Base-by-base conservation (phyloP, 2,797 vertebrate species). In the Adelosebastes latens region DNA sequence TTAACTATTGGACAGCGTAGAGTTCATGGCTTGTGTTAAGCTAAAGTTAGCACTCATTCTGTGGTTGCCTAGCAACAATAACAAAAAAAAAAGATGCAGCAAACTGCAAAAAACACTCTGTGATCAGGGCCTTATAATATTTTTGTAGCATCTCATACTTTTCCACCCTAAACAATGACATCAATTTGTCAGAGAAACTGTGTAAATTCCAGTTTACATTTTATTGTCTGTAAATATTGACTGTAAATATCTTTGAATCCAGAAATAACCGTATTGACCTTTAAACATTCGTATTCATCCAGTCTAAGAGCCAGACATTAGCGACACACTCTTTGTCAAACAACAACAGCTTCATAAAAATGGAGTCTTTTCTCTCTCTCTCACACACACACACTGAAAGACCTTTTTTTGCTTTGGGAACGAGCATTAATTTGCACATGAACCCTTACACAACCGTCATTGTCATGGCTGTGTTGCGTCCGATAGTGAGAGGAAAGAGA, bases 391-490 rank as follows among this genome's bases (percentile, higher is more conserved):
- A 20, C 69, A 65, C 24, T 7, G n/a, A 72, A 18, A 78, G 60
- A 77, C 72, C 71, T 42, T 42, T 42, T 42, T 83, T 27, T 73
- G 59, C 75, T 75, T 72, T 77, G 68, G 53, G 81, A 87, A 79
- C 20, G 11, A 77, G 79, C 87, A 67, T 87, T 88, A 12, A 91
- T 92, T 90, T 92, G 84, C 81, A 84, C 84, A 84, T 78, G 83
- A 89, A 88, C 90, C 85, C 83, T 90, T 80, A 88, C 84, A 80
- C 87, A 87, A 83, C 68, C 55, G 29, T 75, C 82, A 83, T 86
- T 87, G 93, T 90, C 87, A 78, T 5, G 77, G 87, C 83, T 75
- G 79, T 68, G 85, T 80, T n/a, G 75, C 80, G 81, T 74, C 88
- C 25, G 66, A 88, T 42, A 49, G 83, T 76, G 81, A 79, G 89